These are phyloP conservation scores for Halocynthia roretzi DNA, from an alignment of 23 tunicate species.

Conservation along the genomic window DNA sequence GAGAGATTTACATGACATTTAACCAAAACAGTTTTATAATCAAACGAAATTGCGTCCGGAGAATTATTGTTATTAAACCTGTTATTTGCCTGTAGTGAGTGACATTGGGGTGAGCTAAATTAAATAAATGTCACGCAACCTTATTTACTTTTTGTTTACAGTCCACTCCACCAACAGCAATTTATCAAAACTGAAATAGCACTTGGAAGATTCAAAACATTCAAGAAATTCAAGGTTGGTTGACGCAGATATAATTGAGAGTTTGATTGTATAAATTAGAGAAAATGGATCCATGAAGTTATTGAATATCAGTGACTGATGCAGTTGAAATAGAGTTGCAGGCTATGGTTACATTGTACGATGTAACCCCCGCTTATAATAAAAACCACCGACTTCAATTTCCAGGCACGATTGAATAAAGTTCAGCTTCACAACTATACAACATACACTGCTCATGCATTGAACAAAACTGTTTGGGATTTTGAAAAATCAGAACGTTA, in stretches of 20 bases:
- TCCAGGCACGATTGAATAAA: conserved; percentile 35
- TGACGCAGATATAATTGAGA: too few relatives aligned
- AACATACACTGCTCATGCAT: conserved; percentile 76
- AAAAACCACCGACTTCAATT: background rate
- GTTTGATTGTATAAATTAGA: too few relatives aligned
- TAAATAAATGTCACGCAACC: background rate
- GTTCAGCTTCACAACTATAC: conserved; percentile 24
- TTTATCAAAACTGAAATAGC: conserved; percentile 28
- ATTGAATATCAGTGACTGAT: too few relatives aligned
- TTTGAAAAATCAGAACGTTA: conserved; percentile 43
- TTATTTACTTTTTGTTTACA: conserved; percentile 1
- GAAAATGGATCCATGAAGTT: too few relatives aligned
- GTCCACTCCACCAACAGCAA: conserved; percentile 20
- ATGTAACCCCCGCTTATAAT: too few relatives aligned
- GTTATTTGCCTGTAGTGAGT: background rate
- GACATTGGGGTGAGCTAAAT: background rate
- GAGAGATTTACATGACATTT: too few relatives aligned
- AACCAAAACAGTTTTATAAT: too few relatives aligned
- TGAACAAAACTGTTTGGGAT: conserved; percentile 68
- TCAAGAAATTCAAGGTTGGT: conserved; percentile 19
- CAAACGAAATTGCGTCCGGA: background rate
- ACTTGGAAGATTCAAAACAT: conserved; percentile 25
- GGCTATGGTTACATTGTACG: too few relatives aligned
- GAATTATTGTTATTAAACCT: background rate
- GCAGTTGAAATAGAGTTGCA: too few relatives aligned